Conservation (phyloP, 2,113 vertebrate species). For the Epinephelus fuscoguttatus region DNA sequence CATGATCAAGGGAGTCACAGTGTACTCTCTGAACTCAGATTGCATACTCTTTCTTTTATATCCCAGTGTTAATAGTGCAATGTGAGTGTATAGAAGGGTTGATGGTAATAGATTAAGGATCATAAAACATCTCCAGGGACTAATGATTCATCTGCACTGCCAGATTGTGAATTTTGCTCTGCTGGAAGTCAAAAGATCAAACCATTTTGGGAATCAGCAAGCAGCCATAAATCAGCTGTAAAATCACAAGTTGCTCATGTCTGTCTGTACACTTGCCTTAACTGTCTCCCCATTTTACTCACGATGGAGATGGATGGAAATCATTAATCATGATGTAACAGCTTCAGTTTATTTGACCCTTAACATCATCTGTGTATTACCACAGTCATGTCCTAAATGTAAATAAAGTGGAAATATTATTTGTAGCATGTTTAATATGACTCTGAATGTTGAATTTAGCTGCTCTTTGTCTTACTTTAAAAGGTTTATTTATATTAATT, state of each 20-base stretch:
- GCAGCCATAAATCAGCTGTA: constrained; percentile 25
- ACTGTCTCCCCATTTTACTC: background rate
- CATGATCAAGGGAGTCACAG: background rate
- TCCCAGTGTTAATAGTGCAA: background rate
- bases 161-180: background rate
- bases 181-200: background rate
- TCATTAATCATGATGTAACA: constrained; percentile 46
- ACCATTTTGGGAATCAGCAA: constrained; percentile 17
- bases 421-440: constrained; percentile 26
- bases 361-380: constrained; percentile 48
- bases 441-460: constrained; percentile 4
- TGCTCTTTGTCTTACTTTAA: background rate
- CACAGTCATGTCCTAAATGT: constrained; percentile 34
- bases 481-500: too few relatives aligned
- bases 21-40: background rate
- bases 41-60: background rate
- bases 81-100: constrained; percentile 6
- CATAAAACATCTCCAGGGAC: constrained; percentile 26
- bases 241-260: constrained; percentile 20
- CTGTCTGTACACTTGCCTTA: background rate
- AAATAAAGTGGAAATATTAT: constrained; percentile 68
- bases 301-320: background rate
- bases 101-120: constrained; percentile 3
- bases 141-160: background rate
- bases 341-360: constrained; percentile 31